Conservation (phyloP, 2,113 vertebrate genomes). For the Centropristis striata region DNA sequence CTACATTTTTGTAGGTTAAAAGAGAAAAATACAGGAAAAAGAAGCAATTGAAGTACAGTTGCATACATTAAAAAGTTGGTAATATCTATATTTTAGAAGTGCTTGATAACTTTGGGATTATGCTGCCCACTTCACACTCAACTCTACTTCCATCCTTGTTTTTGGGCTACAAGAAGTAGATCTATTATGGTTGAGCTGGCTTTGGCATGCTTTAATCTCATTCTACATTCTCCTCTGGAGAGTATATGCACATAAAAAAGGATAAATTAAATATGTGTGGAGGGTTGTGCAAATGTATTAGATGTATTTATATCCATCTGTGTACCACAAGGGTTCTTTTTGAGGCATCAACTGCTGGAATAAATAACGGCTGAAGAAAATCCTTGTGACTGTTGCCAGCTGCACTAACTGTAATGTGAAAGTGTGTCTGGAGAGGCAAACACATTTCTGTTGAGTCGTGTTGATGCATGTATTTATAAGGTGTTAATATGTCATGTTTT, state of each 20-base stretch:
- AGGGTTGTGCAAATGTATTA: constrained; percentile 14
- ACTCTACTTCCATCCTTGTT: constrained; percentile 17
- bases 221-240: constrained; percentile 35
- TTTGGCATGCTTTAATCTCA: constrained; percentile 38
- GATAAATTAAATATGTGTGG: constrained; percentile 14
- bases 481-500: not conserved
- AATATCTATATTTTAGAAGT: constrained; percentile 16
- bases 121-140: constrained; percentile 15
- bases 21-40: not conserved
- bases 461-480: not conserved
- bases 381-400: not conserved
- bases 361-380: not conserved
- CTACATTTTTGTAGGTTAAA: not conserved
- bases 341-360: not conserved
- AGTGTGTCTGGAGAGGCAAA: not conserved
- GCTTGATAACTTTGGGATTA: constrained; percentile 32
- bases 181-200: constrained; percentile 18
- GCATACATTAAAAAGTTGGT: constrained; percentile 3
- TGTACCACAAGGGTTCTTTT: not conserved
- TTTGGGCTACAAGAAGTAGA: constrained; percentile 8
- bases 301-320: constrained; percentile 28
- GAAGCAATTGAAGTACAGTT: not conserved
- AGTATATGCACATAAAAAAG: constrained; percentile 28
- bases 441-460: not conserved
- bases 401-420: not conserved